Percentiles rank a stretch among this genome's conserved stretches.
These are phyloP conservation scores for Actinopyga echinites DNA, from an alignment of 53 echinoderm and acorn worm genomes.

Conservation along the genomic window DNA sequence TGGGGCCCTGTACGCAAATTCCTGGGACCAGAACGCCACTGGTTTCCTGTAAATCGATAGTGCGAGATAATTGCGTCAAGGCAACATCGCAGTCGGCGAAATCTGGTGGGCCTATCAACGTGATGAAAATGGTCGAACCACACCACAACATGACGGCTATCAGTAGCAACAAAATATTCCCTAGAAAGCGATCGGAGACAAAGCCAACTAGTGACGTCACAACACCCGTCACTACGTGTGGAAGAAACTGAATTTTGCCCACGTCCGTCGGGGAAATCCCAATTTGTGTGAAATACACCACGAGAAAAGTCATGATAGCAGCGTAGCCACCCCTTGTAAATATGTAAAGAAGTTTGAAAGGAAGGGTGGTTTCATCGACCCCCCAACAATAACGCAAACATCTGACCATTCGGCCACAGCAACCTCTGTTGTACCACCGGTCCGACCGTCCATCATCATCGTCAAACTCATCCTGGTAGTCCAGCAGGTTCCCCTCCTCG, in stretches of 20 bases:
- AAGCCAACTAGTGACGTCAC: slow-evolving; percentile 57
- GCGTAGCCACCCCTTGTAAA: slow-evolving; percentile 72
- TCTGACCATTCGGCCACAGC: neutral
- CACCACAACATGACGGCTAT: slow-evolving; percentile 22
- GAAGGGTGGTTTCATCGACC: slow-evolving; percentile 59
- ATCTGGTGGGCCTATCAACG: neutral
- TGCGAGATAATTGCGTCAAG: neutral
- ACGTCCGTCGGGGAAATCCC: slow-evolving; percentile 60
- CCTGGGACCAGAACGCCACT: neutral
- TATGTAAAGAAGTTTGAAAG: slow-evolving; percentile 75
- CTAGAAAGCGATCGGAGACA: slow-evolving; percentile 63
- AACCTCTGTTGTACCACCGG: slow-evolving; percentile 29
- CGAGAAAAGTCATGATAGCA: slow-evolving; percentile 56
- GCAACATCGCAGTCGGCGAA: slow-evolving; percentile 13
- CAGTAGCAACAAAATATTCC: slow-evolving; percentile 3
- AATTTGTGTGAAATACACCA: slow-evolving; percentile 59
- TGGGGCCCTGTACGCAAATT: neutral
- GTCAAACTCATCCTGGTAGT: neutral
- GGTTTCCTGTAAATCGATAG: neutral
- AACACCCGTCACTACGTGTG: slow-evolving; percentile 52
- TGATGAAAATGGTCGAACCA: neutral
- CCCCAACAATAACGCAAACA: neutral
- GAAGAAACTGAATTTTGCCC: slow-evolving; percentile 60
- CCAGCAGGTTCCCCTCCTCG: slow-evolving; percentile 12
- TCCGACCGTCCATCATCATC: neutral